Conservation (phyloP, 2,888 invertebrate genomes). For the Epinotia demarniana region DNA sequence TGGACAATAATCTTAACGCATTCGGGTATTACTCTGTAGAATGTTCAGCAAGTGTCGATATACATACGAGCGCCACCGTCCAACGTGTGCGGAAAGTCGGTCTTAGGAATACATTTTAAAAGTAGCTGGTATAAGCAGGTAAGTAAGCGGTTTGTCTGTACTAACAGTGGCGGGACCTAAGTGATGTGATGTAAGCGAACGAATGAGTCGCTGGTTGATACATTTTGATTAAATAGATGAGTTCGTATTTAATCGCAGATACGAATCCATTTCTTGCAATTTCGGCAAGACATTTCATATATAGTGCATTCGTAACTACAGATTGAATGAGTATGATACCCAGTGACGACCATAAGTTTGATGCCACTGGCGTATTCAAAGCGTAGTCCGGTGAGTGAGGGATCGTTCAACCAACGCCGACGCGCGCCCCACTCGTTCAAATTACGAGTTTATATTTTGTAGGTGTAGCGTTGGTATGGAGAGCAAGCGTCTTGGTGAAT, state of each 20-base stretch:
- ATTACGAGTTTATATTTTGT: too few species aligned
- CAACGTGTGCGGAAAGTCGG: not conserved
- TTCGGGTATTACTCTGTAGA: not conserved
- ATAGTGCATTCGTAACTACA: not conserved
- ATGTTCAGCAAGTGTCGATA: not conserved
- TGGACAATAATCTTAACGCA: too few species aligned
- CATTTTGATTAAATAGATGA: not conserved
- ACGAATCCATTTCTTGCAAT: not conserved
- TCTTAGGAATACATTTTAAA: constrained; percentile 16
- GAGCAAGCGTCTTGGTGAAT: too few species aligned
- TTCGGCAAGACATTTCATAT: not conserved
- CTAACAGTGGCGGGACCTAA: not conserved
- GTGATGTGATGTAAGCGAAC: not conserved
- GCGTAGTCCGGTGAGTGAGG: not conserved
- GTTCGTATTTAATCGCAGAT: too few species aligned
- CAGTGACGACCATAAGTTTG: not conserved
- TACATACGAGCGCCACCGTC: not conserved
- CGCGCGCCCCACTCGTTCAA: not conserved
- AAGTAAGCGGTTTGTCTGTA: not conserved
- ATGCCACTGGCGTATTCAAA: not conserved
- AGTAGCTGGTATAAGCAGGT: constrained; percentile 3
- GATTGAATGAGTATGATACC: not conserved
- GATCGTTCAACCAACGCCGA: not conserved
- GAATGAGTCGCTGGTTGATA: not conserved
- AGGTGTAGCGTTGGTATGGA: too few species aligned